Conservation (phyloP, 2,113 vertebrate genomes). For the Grammomys dolichurus region DNA sequence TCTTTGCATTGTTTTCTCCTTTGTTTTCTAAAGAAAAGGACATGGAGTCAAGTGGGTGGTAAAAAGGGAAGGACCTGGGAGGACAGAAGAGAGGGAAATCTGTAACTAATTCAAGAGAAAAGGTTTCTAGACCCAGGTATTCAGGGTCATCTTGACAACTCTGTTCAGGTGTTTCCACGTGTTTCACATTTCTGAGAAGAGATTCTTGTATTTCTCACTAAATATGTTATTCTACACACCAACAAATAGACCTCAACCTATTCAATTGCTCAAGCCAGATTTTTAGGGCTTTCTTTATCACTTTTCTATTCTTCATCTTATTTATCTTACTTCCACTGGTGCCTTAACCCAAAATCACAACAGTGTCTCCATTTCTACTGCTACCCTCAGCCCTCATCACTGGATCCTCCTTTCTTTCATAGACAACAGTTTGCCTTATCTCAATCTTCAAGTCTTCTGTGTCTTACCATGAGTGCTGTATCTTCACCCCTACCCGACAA, state of each 20-base stretch:
- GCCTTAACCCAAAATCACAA: not conserved
- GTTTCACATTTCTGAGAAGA: no score
- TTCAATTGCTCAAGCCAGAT: not conserved
- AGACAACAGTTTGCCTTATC: not conserved
- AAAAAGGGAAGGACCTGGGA: no score
- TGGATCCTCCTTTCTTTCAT: not conserved
- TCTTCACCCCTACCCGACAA: not conserved
- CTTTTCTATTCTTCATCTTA: not conserved
- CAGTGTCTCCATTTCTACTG: not conserved
- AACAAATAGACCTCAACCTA: not conserved
- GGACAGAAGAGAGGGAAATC: no score
- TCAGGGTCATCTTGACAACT: no score
- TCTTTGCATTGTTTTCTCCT: no score
- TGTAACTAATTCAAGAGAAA: no score
- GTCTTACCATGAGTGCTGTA: not conserved
- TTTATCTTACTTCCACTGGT: not conserved
- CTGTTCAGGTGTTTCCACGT: no score
- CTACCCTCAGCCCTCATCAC: no score
- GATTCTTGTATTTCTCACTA: not conserved
- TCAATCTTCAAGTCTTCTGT: not conserved
- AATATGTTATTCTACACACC: not conserved
- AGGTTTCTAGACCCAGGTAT: no score
- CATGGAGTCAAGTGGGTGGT: no score
- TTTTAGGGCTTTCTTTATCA: not conserved
- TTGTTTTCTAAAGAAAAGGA: no score